Base-by-base conservation (phyloP, 2,113 vertebrate genomes). In the Trematocara nigrifrons region DNA sequence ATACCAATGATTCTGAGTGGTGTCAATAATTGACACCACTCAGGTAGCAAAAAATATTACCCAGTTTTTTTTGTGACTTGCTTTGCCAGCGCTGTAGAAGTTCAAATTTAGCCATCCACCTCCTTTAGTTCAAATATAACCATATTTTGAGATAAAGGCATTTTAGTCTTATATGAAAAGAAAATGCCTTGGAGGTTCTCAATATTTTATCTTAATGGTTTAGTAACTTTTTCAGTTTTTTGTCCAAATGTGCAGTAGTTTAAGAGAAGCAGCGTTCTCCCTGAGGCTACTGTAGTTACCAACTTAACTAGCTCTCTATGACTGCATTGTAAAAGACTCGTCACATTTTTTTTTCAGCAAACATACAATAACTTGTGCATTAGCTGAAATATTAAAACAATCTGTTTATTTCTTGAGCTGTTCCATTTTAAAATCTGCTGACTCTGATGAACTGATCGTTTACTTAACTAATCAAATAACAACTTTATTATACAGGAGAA, bases 1-100 rank as follows among this genome's bases (percentile, higher is more conserved):
- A 31, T 31, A 38, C 0, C 18, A 38, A 38, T 64, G 10, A 64
- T 38, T 64, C 31, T 64, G 6, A 20, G 33, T 20, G 33, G 6
- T 20, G 33, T 20, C 59, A 64, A 20, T 64, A 38, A 64, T 12
- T 12, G n/a, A n/a, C n/a, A n/a, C n/a, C n/a, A n/a, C n/a, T n/a
- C n/a, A n/a, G n/a, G n/a, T n/a, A n/a, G 1, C 59, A 5, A 64
- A 64, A 64, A 38, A 3, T 12, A 64, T 64, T n/a, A 0, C 0
- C 38, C 18, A 2, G 5, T 0, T 16, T 49, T 74, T 29, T 49
- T 69, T 13, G 42, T 1, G 15, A 49, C 15, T 3, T 49, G 22
- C 6, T 29, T 74, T 74, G 42, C 13, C 1, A 31, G 22, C 13
- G 4, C 7, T 47, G 22, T 74, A 38, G 2, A 64, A 64, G 59